phyloP scores from a whole-genome alignment of 2,113 vertebrate genomes.

The Notarius quadriscutis region DNA sequence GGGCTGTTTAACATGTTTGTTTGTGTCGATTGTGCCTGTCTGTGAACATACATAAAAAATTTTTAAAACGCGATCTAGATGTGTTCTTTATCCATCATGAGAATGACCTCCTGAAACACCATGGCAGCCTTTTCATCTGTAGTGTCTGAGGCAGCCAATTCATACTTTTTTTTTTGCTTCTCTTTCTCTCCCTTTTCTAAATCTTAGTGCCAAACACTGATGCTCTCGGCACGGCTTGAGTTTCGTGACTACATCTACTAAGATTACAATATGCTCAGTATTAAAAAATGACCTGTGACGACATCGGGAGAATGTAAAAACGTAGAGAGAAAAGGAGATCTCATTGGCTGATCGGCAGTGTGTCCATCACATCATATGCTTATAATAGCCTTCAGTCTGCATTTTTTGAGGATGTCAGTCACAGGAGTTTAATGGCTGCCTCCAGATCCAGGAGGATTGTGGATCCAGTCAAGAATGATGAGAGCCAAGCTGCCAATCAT shows the following conservation, averaged over 20 bases:
- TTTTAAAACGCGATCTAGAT: slow-evolving; percentile 53
- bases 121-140: slow-evolving; percentile 38
- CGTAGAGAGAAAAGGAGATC: slow-evolving; percentile 26
- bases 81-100: slow-evolving; percentile 56
- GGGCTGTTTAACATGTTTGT: neutral
- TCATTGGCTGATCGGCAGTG: slow-evolving; percentile 19
- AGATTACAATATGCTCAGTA: neutral
- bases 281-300: neutral
- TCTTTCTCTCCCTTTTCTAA: slow-evolving; percentile 10
- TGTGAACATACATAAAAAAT: slow-evolving; percentile 19
- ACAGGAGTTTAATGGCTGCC: slow-evolving; percentile 66
- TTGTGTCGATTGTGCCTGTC: neutral
- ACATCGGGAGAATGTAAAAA: neutral
- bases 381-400: slow-evolving; percentile 57
- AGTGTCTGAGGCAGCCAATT: slow-evolving; percentile 22
- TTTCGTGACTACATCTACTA: neutral
- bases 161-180: neutral
- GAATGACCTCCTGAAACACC: slow-evolving; percentile 49
- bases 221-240: neutral
- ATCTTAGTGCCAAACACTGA: neutral
- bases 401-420: slow-evolving; percentile 50
- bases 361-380: neutral
- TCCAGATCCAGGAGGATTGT: slow-evolving; percentile 79
- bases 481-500: slow-evolving; percentile 94
- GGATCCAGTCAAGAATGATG: slow-evolving; percentile 92